Base-by-base conservation (phyloP, 1,140 invertebrate genomes). In the Rhyacophila brunnea region DNA sequence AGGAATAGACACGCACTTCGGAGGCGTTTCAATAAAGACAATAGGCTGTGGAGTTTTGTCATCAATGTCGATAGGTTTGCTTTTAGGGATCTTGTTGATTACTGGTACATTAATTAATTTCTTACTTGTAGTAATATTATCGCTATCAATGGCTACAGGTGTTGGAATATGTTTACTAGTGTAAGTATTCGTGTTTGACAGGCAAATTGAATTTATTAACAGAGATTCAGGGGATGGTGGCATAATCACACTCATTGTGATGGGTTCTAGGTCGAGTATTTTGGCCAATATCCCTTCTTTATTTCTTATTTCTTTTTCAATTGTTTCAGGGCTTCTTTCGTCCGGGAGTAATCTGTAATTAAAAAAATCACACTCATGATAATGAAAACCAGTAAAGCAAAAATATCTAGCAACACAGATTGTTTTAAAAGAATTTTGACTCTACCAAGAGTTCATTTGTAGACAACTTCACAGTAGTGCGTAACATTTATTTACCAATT, bases 231-330 rank as follows among this genome's bases (percentile, higher is more conserved):
- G 58, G 0, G 49, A 45, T 17, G n/a, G 35, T n/a, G 58, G 50
- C 28, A 55, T 66, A 2, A 56, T 34, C 10, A 19, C 32, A 18
- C 56, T 58, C 18, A 78, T 72, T 56, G 73, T 77, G 5, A 79
- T 65, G 0, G 75, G 78, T 53, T 78, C 75, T 2, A 79, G 60
- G 51, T 79, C 72, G 3, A 79, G 66, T 67, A 78, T 71, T 64
- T 79, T 79, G 0, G 77, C 75, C 9, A 79, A 55, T 7, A 75
- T 77, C 60, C 75, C 77, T 58, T 79, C 77, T 58, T 78, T 79
- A 53, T 77, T 75, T 66, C 73, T 71, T 11, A 79, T 79, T 42
- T 79, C 64, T 45, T 62, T 62, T 58, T 65, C 64, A 11, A 65
- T 42, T 4, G 64, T 43, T 35, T 62, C 64, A 11, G 64, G 60